A percentile compares a stretch with the other conserved stretches of the same genome.
phyloP scores from a whole-genome alignment of 2,113 vertebrate genomes.

The Perccottus glenii region DNA sequence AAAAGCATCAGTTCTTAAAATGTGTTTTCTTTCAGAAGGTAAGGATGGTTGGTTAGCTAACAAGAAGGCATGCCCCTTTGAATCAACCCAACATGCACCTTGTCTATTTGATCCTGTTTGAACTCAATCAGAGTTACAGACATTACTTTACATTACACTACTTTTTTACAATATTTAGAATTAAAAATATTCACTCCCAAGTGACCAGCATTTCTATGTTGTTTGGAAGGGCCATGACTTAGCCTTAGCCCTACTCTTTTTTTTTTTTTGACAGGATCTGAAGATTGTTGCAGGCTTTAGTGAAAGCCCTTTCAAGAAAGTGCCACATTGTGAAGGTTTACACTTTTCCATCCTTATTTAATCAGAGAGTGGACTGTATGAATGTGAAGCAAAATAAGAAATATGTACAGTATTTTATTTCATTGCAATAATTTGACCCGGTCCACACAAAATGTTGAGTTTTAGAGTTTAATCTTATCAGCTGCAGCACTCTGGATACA shows the following conservation, averaged over 20 bases:
- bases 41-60: background rate
- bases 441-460: background rate
- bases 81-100: no score
- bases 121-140: no score
- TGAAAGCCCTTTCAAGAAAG: constrained; percentile 16
- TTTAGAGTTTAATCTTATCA: background rate
- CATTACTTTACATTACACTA: no score
- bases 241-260: background rate
- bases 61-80: background rate
- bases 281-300: constrained; percentile 26
- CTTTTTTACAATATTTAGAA: no score
- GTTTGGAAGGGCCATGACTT: background rate
- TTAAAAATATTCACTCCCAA: no score
- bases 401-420: constrained; percentile 2
- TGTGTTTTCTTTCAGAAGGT: background rate
- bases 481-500: constrained; percentile 1
- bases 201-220: no score
- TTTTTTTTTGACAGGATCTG: background rate
- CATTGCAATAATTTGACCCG: constrained; percentile 1
- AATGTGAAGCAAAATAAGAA: constrained; percentile 33
- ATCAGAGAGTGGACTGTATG: constrained; percentile 22
- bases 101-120: no score
- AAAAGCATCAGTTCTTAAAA: background rate
- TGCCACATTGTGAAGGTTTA: constrained; percentile 29
- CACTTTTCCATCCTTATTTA: constrained; percentile 4